Base-by-base conservation (phyloP, 2,888 invertebrate genomes). In the Peribatodes rhomboidaria region DNA sequence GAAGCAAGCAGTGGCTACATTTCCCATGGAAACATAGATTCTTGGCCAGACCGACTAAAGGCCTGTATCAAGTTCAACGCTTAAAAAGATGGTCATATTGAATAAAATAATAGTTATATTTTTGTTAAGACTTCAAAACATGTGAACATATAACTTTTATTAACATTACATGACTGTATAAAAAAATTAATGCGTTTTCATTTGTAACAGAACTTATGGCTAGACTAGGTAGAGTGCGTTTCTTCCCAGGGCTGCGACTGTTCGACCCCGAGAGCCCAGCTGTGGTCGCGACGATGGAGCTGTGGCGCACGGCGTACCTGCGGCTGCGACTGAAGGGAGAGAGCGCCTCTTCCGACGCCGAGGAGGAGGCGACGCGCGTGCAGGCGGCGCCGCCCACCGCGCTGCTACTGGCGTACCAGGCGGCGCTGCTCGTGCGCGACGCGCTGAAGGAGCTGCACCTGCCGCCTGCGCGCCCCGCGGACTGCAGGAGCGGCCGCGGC, bases 181-280 rank as follows among this genome's bases (percentile, higher is more conserved):
- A n/a, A n/a, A n/a, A n/a, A n/a, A n/a, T n/a, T n/a, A n/a, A n/a
- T n/a, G n/a, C n/a, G n/a, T n/a, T n/a, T n/a, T n/a, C n/a, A n/a
- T n/a, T n/a, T n/a, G n/a, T n/a, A n/a, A n/a, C n/a, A n/a, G n/a
- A n/a, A n/a, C n/a, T n/a, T n/a, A n/a, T n/a, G n/a, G n/a, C n/a
- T n/a, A n/a, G 27, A 27, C 47, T 14, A 14, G n/a, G n/a, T 18
- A 10, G 44, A 6, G 7, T 11, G 22, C 33, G 80, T 64, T 73
- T 64, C 0, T 35, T 18, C 20, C 27, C 76, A 85, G 88, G 79
- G 18, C 68, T 91, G 42, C 88, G 86, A 35, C 74, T 90, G 50
- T 88, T 87, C 77, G 86, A 89, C 61, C 85, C 87, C 6, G 80
- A 79, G 61, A 77, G 85, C 14, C 67, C 68, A 37, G 74, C 73